Base-by-base conservation (phyloP, 2,113 vertebrate species). In the Drymodes brunneopygia region DNA sequence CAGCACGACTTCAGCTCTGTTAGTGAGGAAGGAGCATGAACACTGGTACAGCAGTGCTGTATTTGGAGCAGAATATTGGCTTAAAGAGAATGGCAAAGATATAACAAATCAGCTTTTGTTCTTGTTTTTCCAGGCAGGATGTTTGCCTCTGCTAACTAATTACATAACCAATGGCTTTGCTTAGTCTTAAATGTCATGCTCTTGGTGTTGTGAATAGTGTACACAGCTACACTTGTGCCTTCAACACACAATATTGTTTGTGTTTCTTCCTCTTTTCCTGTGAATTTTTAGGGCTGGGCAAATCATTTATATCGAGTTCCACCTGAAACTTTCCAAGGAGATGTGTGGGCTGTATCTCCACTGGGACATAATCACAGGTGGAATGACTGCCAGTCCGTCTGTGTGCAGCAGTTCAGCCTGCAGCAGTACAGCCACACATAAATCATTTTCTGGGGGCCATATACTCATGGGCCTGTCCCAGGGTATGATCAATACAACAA, bases 161-260 rank as follows among this genome's bases (percentile, higher is more conserved):
- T 98, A 97, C 81, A 96, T 97, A 98, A 98, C 97, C 22, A 84
- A 94, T 94, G 90, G 93, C 93, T 97, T 98, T 97, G 95, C 97
- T 96, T 97, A 96, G 81, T 82, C 90, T 96, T 97, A 97, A 97
- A 97, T 97, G 98, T 97, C 98, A 97, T 97, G 93, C 85, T 95
- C 4, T 45, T 15, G 7, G 80, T 72, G 54, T 60, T 83, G 75
- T 95, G 90, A 96, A 90, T 50, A 25, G 81, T 93, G 75, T 71
- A 97, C 77, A 90, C 92, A 96, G 96, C 92, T 92, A 89, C 15
- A 23, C 84, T 91, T 92, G 88, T 96, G 93, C 69, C 42, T 94
- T 79, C 92, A 83, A 79, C 36, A 73, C 66, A 94, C 81, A 93
- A 71, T 86, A 81, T 36, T 78, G n/a, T 56, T 73, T 85, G 64